Percentiles rank a stretch among this genome's conserved stretches.
phyloP scores from a whole-genome alignment of 2,113 vertebrate genomes.

The Pelobates fuscus region DNA sequence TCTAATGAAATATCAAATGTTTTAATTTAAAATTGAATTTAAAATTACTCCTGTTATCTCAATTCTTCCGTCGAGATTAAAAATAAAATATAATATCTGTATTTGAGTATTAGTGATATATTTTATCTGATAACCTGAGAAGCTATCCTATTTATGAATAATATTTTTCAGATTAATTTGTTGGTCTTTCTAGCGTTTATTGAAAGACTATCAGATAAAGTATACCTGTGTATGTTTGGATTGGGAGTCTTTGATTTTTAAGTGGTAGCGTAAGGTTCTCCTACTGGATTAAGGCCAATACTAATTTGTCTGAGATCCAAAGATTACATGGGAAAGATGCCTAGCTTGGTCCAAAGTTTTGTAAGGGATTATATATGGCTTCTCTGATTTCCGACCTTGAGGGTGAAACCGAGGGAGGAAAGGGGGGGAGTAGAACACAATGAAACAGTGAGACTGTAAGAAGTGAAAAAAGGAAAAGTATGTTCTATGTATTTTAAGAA shows the following conservation, averaged over 20 bases:
- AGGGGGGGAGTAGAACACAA: not conserved
- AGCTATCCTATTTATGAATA: too few relatives aligned
- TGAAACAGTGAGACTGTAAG: not conserved
- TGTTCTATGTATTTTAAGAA: slow-evolving; percentile 6
- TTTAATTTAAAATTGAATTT: too few relatives aligned
- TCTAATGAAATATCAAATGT: too few relatives aligned
- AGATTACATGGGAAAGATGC: slow-evolving; percentile 18
- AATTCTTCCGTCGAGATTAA: too few relatives aligned
- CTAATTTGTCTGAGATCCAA: slow-evolving; percentile 4
- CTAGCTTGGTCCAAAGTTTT: not conserved
- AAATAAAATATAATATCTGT: too few relatives aligned
- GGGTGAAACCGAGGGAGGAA: not conserved
- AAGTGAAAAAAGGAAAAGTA: not conserved
- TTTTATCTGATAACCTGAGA: too few relatives aligned
- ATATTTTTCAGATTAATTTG: not conserved
- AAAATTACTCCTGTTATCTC: too few relatives aligned
- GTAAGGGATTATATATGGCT: not conserved
- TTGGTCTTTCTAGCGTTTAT: not conserved
- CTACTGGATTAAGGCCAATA: not conserved
- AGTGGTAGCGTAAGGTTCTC: not conserved
- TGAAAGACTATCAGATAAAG: not conserved
- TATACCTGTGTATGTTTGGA: not conserved
- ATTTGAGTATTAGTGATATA: too few relatives aligned
- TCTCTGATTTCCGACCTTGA: not conserved
- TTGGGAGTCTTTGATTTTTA: not conserved